Percentiles rank a stretch among this genome's conserved stretches.
phyloP scores from a whole-genome alignment of 2,113 vertebrate species.

The Ondatra zibethicus region DNA sequence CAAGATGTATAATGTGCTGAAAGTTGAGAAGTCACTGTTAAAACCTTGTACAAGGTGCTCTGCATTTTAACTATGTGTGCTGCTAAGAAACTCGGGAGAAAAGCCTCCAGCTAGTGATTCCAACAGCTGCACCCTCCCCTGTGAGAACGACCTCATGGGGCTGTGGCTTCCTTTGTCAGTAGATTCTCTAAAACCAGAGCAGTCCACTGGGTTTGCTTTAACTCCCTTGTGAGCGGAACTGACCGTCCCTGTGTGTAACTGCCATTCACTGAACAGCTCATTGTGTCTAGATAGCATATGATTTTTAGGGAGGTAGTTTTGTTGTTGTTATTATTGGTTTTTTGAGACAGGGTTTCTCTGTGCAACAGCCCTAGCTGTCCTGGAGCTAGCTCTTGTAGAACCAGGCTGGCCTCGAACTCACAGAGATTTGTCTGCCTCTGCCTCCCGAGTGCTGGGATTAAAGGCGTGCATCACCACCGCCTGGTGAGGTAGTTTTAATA shows the following conservation, averaged over 20 bases:
- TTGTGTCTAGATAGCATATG: not conserved
- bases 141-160: not conserved
- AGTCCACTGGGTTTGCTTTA: not conserved
- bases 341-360: too few relatives aligned
- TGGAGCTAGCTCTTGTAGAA: too few relatives aligned
- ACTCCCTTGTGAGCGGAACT: slow-evolving; percentile 8
- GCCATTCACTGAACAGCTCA: not conserved
- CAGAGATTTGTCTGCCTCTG: too few relatives aligned
- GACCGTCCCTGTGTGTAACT: not conserved
- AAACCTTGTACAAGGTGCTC: not conserved
- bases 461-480: too few relatives aligned
- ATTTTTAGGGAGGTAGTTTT: slow-evolving; percentile 57
- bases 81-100: slow-evolving; percentile 14
- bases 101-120: not conserved
- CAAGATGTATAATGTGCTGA: slow-evolving; percentile 6
- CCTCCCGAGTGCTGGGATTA: too few relatives aligned
- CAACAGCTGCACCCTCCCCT: not conserved
- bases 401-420: too few relatives aligned
- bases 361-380: too few relatives aligned
- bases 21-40: slow-evolving; percentile 37
- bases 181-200: not conserved
- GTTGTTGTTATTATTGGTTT: not conserved
- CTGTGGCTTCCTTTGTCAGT: slow-evolving; percentile 13
- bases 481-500: slow-evolving; percentile 46
- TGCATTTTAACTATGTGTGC: not conserved